Percentiles rank a stretch among this genome's conserved stretches.
These are phyloP conservation scores for Ditylenchus dipsaci DNA, from an alignment of 1,140 invertebrate genomes.

Conservation along the genomic window DNA sequence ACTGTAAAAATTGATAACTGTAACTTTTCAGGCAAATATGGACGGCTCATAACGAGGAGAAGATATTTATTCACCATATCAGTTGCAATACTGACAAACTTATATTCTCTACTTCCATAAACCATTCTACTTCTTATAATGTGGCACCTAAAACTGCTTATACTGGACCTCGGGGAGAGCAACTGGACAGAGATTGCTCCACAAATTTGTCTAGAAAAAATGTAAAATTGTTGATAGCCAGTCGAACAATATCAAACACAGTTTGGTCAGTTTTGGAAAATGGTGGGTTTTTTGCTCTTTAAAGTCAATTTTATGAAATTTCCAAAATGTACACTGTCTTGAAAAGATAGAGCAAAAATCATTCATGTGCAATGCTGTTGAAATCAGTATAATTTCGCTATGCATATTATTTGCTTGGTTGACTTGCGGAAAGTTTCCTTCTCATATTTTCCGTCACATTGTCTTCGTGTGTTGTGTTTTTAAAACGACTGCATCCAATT, in stretches of 20 bases:
- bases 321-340: too few species aligned
- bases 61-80: conserved; percentile 37
- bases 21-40: conserved; percentile 37
- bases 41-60: conserved; percentile 36
- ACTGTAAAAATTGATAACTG: too few species aligned
- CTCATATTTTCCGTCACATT: too few species aligned
- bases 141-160: background rate
- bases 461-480: too few species aligned
- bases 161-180: too few species aligned
- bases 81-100: conserved; percentile 14
- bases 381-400: too few species aligned
- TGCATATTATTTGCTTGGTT: too few species aligned
- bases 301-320: background rate
- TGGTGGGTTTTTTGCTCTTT: conserved; percentile 19
- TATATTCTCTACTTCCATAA: conserved; percentile 33
- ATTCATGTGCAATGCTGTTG: too few species aligned
- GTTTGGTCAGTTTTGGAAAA: conserved; percentile 33
- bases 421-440: too few species aligned
- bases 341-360: too few species aligned
- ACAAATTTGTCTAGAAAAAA: background rate
- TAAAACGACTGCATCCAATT: too few species aligned
- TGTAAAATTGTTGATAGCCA: conserved; percentile 10
- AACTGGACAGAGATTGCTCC: too few species aligned
- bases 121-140: conserved; percentile 16
- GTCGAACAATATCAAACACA: conserved; percentile 16